Evolutionary conservation across 2,888 invertebrate species (phyloP), one percentile per base, ranked within the genome.

Genomic region (Idaea dimidiata): DNA sequence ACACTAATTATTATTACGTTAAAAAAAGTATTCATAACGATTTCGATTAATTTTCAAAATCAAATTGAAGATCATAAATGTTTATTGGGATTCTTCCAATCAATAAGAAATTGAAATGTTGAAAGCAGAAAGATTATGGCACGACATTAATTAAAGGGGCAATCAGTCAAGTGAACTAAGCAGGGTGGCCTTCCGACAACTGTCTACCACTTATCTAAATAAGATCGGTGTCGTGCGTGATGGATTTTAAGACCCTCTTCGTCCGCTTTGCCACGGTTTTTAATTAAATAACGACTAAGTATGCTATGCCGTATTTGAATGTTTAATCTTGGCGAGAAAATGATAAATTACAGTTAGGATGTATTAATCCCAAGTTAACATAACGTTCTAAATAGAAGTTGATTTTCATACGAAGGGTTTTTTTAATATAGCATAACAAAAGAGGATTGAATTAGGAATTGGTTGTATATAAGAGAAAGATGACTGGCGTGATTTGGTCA

Each of bases 141-240:
- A 79, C 84, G 86, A 86, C 89, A 87, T 84, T 89, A 85, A 89
- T 89, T 89, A 89, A 84, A 79, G 81, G 79, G 81, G 84, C 81
- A 88, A 90, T 90, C 89, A 86, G 89, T 90, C 89, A 89, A 84
- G 84, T 72, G 82, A 79, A 82, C 83, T 88, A 87, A 89, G 87
- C 88, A 84, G 84, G 86, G 82, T 77, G 72, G 79, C 84, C 83
- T 88, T 88, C 88, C 86, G 84, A 79, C 83, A 79, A 83, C 79
- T 80, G 81, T 77, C 84, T 82, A 81, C 83, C 81, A 86, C 89
- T 90, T 90, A 90, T 90, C 90, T 90, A 88, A 90, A 90, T 90
- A 90, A 88, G 89, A 90, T 90, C 90, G 83, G 81, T 73, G 86
- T 80, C 84, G 80, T 84, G 84, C 88, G 87, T 89, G 89, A 89